A percentile compares a stretch with the other conserved stretches of the same genome.
Conservation (phyloP, 2,888 invertebrate species). For the Oligia strigilis region DNA sequence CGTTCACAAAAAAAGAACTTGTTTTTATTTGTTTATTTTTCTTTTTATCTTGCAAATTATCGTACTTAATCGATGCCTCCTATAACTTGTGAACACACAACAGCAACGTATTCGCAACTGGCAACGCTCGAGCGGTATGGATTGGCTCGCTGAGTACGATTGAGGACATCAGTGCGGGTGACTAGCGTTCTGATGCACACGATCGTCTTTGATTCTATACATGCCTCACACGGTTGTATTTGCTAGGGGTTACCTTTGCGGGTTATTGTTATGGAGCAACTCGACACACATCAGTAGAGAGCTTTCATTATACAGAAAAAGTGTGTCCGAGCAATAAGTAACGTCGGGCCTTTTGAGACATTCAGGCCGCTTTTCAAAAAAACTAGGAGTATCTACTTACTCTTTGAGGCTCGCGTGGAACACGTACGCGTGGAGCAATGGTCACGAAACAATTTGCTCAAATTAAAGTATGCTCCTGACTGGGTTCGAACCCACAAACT, state of each 20-base stretch:
- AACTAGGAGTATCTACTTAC: too few relatives aligned
- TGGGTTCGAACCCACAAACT: not conserved
- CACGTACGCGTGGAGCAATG: too few relatives aligned
- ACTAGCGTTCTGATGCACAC: constrained; percentile 42
- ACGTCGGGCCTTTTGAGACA: too few relatives aligned
- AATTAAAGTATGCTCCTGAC: not conserved
- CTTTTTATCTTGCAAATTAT: not conserved
- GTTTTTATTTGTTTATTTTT: not conserved
- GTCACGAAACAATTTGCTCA: not conserved
- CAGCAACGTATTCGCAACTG: constrained; percentile 74
- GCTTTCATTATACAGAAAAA: too few relatives aligned
- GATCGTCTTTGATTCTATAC: constrained; percentile 36
- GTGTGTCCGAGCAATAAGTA: too few relatives aligned
- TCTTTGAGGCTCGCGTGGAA: too few relatives aligned
- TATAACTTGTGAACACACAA: constrained; percentile 55
- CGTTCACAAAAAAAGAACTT: not conserved
- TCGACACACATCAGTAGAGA: too few relatives aligned
- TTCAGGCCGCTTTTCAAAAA: too few relatives aligned
- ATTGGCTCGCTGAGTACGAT: constrained; percentile 76
- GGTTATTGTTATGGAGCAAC: too few relatives aligned
- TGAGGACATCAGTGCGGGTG: constrained; percentile 70
- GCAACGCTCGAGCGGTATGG: constrained; percentile 77
- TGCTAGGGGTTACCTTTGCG: not conserved
- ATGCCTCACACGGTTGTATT: constrained; percentile 13
- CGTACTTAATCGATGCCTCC: constrained; percentile 8